Conservation (phyloP, 2,888 invertebrate genomes). For the Apodemia zela region DNA sequence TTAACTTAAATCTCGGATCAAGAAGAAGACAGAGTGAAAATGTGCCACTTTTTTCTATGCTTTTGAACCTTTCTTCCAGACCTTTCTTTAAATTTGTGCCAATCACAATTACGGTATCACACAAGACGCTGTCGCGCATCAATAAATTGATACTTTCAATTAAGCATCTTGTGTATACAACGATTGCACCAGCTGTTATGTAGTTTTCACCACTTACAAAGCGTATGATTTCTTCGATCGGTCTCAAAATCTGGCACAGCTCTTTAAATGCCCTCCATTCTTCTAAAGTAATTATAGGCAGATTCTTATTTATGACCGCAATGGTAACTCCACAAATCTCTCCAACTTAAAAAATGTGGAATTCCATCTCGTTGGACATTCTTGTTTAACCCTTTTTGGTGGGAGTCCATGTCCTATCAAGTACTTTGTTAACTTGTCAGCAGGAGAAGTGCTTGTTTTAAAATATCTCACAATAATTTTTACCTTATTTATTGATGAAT, state of each 20-base stretch:
- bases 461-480: too few relatives aligned
- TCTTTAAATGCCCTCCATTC: not conserved
- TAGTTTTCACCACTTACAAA: not conserved
- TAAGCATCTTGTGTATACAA: not conserved
- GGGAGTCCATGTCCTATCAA: too few relatives aligned
- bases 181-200: not conserved
- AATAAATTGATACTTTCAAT: not conserved
- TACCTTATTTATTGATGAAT: too few relatives aligned
- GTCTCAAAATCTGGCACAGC: not conserved
- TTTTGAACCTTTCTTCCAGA: not conserved
- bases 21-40: not conserved
- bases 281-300: not conserved
- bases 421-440: too few relatives aligned
- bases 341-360: too few relatives aligned
- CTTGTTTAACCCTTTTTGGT: too few relatives aligned
- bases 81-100: not conserved
- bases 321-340: too few relatives aligned
- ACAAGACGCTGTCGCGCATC: not conserved
- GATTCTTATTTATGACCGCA: not conserved
- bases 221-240: not conserved
- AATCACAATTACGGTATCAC: not conserved
- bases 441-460: too few relatives aligned
- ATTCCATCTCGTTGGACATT: too few relatives aligned
- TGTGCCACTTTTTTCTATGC: not conserved
- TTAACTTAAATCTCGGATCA: not conserved